Conservation (phyloP, 2,113 vertebrate genomes). For the Cebidichthys violaceus region DNA sequence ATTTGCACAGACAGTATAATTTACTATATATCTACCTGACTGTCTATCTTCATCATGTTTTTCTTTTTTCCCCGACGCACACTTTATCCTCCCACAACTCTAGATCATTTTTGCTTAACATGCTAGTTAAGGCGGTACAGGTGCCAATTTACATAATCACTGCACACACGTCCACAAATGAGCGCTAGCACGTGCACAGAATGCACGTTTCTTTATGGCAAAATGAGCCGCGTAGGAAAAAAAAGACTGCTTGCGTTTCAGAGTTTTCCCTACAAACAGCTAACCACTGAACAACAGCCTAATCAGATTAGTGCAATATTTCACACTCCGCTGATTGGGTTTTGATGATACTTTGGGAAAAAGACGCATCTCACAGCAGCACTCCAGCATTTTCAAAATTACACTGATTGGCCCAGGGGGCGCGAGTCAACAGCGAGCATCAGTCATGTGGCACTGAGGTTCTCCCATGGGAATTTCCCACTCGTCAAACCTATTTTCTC, state of each 20-base stretch:
- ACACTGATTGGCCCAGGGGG: conserved; percentile 53
- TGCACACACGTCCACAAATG: conserved; percentile 21
- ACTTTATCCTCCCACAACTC: background rate
- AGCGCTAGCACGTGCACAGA: background rate
- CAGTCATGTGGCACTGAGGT: conserved; percentile 19
- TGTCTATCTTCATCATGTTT: background rate
- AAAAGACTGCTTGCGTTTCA: background rate
- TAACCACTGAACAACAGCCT: conserved; percentile 43
- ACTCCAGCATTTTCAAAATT: conserved; percentile 47
- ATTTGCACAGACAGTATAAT: conserved; percentile 10
- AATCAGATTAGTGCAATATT: conserved; percentile 63
- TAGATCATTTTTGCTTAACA: background rate
- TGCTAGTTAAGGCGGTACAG: conserved; percentile 12
- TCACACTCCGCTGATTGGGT: conserved; percentile 58
- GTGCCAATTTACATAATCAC: conserved; percentile 54
- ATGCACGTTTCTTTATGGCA: background rate
- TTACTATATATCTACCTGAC: background rate
- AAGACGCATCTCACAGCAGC: conserved; percentile 47
- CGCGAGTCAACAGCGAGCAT: conserved; percentile 38
- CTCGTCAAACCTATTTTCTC: conserved; percentile 29
- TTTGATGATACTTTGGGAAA: conserved; percentile 51
- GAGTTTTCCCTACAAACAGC: conserved; percentile 27
- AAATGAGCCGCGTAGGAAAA: background rate
- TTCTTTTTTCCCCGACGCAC: background rate
- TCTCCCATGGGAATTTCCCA: conserved; percentile 36